These are phyloP conservation scores for Salarias fasciatus DNA, from an alignment of 2,797 vertebrate genomes.

Conservation along the genomic window DNA sequence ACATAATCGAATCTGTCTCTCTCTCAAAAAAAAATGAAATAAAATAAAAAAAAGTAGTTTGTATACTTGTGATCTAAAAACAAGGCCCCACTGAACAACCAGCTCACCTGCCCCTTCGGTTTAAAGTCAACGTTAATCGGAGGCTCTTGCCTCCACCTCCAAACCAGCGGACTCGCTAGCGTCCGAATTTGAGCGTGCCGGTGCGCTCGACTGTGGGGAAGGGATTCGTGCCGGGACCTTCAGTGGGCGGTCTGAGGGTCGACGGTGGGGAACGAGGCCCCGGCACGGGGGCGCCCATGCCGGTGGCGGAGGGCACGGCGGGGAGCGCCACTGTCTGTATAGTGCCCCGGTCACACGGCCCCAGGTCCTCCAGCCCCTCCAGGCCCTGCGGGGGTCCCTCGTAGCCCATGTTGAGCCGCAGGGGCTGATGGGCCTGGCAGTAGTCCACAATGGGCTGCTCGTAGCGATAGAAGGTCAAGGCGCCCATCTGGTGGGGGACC, in stretches of 20 bases:
- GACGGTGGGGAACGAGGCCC: slow-evolving; percentile 73
- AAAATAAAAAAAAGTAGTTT: slow-evolving; percentile 39
- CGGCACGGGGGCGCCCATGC: slow-evolving; percentile 58
- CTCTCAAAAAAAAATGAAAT: no score
- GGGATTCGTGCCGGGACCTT: slow-evolving; percentile 65
- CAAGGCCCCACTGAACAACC: slow-evolving; percentile 67
- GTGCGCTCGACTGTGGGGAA: slow-evolving; percentile 77
- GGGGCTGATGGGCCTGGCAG: slow-evolving; percentile 97
- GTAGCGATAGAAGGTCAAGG: slow-evolving; percentile 94
- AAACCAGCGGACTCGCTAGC: slow-evolving; percentile 60
- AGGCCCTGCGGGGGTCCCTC: slow-evolving; percentile 85
- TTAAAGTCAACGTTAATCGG: slow-evolving; percentile 59
- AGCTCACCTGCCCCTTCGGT: slow-evolving; percentile 63
- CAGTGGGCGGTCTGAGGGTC: slow-evolving; percentile 70
- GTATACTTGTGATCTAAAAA: slow-evolving; percentile 56
- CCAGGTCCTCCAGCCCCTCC: slow-evolving; percentile 79
- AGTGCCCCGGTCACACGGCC: slow-evolving; percentile 79
- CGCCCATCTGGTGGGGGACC: slow-evolving; percentile 96
- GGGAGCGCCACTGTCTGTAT: slow-evolving; percentile 84
- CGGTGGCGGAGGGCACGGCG: slow-evolving; percentile 75
- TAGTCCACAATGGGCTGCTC: slow-evolving; percentile 95
- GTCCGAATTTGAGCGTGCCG: slow-evolving; percentile 84
- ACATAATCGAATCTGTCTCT: slow-evolving; percentile 31
- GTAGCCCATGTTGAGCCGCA: slow-evolving; percentile 92
- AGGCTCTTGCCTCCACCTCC: slow-evolving; percentile 37